Evolutionary conservation across 2,113 vertebrate genomes (phyloP), one percentile per base, ranked within the genome.

Genomic region (Desmodus rotundus): DNA sequence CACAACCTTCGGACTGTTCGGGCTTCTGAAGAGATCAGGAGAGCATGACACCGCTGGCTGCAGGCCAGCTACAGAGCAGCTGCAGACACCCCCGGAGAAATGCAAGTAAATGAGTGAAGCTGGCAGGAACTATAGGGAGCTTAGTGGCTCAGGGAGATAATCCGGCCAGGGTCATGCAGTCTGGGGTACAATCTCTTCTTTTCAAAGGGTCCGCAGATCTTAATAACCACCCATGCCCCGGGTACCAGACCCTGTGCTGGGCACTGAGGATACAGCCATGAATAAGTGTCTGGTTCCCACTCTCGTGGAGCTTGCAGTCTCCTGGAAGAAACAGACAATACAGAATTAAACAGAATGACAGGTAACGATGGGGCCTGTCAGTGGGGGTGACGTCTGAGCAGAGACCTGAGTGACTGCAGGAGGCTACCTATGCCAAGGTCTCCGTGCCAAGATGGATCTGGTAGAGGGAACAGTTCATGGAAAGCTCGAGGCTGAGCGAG

Each of bases 31-130:
- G 63, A 94, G 87, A 97, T 97, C 97, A 96, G 84, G n/a, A 80
- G 84, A 95, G n/a, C 58, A 84, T 92, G 74, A 47, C 87, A 95
- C 97, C 95, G 90, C 70, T 97, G 97, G 96, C 84, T 73, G 73
- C 70, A 84, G 74, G 72, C 50, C 95, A 93, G 80, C 43, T 72
- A 80, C 89, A 91, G 86, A 56, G 22, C 95, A 91, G 80, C 50
- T 67, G 84, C 89, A 91, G 86, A 94, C 68, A 95, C 93, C 83
- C 45, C 74, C 0, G 1, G 47, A 82, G 70, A 91, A 95, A 83
- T 28, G 1, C 22, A 54, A 61, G 82, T 76, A 33, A 43, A 36
- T 81, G 11, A 45, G 54, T 10, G 76, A 81, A 86, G 67, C 87
- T 41, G 63, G 72, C 52, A 72, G n/a, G 65, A 82, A 91, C 41